Evolutionary conservation across 2,113 vertebrate genomes (phyloP).

Genomic region (Festucalex cinctus): DNA sequence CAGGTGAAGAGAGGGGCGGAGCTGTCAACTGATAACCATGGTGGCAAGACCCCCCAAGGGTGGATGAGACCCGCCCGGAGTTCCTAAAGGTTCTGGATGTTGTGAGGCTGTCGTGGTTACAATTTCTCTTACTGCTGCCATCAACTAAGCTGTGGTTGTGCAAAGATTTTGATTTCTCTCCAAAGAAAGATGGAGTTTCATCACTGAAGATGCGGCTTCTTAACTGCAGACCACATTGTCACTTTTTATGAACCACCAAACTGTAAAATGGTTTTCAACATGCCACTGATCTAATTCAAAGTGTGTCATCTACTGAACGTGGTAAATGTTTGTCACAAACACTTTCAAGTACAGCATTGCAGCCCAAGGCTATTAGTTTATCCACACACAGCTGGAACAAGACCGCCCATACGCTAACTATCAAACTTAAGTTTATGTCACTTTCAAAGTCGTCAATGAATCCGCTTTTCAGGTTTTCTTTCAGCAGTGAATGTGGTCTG

Average conservation of each 20-base stretch:
- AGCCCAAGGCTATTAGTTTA: slow-evolving; percentile 23
- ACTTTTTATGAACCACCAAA: slow-evolving; percentile 16
- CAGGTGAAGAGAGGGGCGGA: no score
- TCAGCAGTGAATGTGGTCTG: not conserved
- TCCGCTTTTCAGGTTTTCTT: not conserved
- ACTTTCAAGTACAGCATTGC: slow-evolving; percentile 24
- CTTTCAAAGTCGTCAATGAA: slow-evolving; percentile 20
- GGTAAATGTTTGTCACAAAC: slow-evolving; percentile 22
- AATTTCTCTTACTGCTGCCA: no score
- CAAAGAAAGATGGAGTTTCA: slow-evolving; percentile 20
- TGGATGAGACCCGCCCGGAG: no score
- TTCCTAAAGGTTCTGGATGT: no score
- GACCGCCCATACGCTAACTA: slow-evolving; percentile 29
- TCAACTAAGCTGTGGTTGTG: slow-evolving; percentile 8
- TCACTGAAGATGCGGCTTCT: slow-evolving; percentile 23
- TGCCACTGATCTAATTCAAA: slow-evolving; percentile 38
- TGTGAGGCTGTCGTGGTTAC: no score
- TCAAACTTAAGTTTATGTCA: slow-evolving; percentile 18
- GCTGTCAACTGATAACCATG: no score
- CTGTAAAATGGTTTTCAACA: slow-evolving; percentile 25
- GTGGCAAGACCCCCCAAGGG: no score
- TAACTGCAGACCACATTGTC: slow-evolving; percentile 11
- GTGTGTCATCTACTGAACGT: slow-evolving; percentile 34
- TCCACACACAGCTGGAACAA: slow-evolving; percentile 42
- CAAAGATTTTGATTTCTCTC: slow-evolving; percentile 15